A percentile compares a stretch with the other conserved stretches of the same genome.
Evolutionary conservation across 2,113 vertebrate genomes (phyloP).

Genomic region (Sceloporus undulatus): DNA sequence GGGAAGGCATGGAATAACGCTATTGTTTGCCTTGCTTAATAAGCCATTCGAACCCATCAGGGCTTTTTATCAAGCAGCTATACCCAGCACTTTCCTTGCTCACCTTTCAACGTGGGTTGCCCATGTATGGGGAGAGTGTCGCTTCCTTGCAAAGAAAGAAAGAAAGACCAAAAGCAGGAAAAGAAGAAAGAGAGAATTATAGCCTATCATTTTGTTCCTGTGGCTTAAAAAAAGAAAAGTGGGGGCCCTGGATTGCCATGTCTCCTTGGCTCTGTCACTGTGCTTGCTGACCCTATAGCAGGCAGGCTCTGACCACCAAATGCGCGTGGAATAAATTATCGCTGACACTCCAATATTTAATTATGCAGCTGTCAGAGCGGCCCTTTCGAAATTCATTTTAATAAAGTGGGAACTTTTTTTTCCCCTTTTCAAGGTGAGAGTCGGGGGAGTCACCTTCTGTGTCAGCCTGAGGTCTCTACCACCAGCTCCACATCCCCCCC

Average conservation of each 20-base stretch:
- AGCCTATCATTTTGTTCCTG: conserved; percentile 47
- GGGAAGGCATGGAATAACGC: fast-evolving
- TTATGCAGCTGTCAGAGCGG: conserved; percentile 99
- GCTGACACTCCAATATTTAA: conserved; percentile 99
- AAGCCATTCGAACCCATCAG: background rate
- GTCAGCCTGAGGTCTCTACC: conserved; percentile 90
- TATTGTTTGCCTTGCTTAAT: fast-evolving
- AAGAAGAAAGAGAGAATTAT: conserved; percentile 37
- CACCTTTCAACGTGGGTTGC: background rate
- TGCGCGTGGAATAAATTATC: conserved; percentile 97
- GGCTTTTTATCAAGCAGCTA: background rate
- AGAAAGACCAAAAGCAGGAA: background rate
- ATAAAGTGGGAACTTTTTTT: conserved; percentile 93
- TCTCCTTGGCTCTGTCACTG: conserved; percentile 84
- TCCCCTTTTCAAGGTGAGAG: conserved; percentile 94
- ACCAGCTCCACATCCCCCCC: conserved; percentile 80
- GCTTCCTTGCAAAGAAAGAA: no score
- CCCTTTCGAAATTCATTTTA: conserved; percentile 99
- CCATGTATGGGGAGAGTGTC: background rate
- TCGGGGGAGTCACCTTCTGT: conserved; percentile 95
- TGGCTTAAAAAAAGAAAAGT: conserved; percentile 43
- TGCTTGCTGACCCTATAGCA: conserved; percentile 83
- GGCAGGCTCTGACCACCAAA: conserved; percentile 92
- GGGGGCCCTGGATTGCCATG: conserved; percentile 66
- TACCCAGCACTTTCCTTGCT: conserved; percentile 14